Conservation (phyloP, 2,113 vertebrate species). For the Nyctibius bracteatus region DNA sequence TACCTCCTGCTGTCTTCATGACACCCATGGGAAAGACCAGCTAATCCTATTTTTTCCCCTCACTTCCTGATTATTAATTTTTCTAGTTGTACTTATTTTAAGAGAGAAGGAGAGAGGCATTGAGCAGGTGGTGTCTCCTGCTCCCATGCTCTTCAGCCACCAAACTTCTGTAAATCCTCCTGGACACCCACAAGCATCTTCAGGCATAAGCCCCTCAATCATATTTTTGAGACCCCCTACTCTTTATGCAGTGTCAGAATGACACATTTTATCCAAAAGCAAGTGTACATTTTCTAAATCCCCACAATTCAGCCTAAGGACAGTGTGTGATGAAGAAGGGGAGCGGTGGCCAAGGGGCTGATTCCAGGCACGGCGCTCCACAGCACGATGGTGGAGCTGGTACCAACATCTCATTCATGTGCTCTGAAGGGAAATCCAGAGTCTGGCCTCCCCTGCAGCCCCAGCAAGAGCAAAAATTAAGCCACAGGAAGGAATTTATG, state of each 20-base stretch:
- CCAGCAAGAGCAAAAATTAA: neutral
- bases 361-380: neutral
- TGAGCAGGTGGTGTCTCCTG: neutral
- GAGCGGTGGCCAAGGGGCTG: neutral
- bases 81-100: neutral
- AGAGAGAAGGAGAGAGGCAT: neutral
- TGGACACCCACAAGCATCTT: neutral
- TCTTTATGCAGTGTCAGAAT: neutral
- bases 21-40: rapidly evolving
- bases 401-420: neutral
- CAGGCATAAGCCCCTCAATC: neutral
- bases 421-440: neutral
- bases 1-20: neutral
- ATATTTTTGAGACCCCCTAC: neutral
- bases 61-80: neutral
- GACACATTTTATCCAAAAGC: neutral
- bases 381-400: neutral
- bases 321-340: neutral
- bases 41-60: neutral
- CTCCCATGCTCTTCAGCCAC: neutral
- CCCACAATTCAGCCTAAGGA: neutral
- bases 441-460: neutral
- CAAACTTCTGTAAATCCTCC: neutral
- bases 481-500: neutral
- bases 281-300: neutral